Evolutionary conservation across 2,113 vertebrate genomes (phyloP), one percentile per base, ranked within the genome.

Genomic region (Dolichotis patagonum): DNA sequence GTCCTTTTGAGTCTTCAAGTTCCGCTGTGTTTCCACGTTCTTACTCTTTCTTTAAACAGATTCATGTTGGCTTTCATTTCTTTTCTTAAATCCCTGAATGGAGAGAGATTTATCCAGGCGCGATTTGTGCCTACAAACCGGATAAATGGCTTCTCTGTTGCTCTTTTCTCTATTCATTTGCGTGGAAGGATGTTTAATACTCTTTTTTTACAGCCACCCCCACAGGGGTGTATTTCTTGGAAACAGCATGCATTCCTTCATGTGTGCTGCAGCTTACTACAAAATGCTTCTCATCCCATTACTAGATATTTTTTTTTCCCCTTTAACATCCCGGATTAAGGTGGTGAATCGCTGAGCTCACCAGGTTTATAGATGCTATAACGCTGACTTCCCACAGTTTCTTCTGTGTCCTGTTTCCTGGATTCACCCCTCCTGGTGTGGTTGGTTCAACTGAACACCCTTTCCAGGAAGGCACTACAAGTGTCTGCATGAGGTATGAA

Each of bases 331-430:
- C 12, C 30, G 73, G 26, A 63, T 63, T 26, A 26, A 16, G 56
- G 43, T 6, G 22, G 43, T 28, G 3, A 49, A 10, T 41, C 65
- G 2, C 16, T 32, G 5, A 22, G 17, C 16, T 90, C 11, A 2
- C 60, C 71, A 17, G 46, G 1, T 16, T 7, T 8, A 0, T 0
- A 32, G 20, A 2, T 20, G 14, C 24, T 10, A 1, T 10, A 32
- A 13, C 3, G 32, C 35, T 8, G 62, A 28, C 6, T 16, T 0
- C 10, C 6, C 14, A 28, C 30, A 14, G 28, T 11, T 52, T 22
- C 6, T 14, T 5, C 26, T 13, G 35, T 11, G 24, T 6, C 28
- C 52, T 17, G 2, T 11, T 13, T 43, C 38, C 69, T 1, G 16
- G 20, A 12, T 46, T 46, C 6, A 11, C 8, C 2, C 32, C 5